A percentile compares a stretch with the other conserved stretches of the same genome.
Evolutionary conservation across 2,113 vertebrate species (phyloP).

Genomic region (Acanthisitta chloris): DNA sequence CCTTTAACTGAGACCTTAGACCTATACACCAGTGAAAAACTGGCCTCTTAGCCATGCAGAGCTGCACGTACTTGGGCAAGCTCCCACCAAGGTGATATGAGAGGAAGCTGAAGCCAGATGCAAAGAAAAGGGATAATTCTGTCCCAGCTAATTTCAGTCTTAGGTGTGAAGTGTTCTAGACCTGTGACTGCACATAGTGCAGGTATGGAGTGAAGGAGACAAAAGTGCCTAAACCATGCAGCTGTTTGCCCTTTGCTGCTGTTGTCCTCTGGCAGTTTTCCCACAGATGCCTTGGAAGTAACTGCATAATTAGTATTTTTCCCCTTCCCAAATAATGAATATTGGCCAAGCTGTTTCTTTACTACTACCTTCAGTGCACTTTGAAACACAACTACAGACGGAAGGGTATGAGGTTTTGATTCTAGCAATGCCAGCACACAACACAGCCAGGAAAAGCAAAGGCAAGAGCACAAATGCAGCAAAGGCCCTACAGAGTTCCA

Average conservation of each 20-base stretch:
- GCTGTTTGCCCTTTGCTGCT: not conserved
- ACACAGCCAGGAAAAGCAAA: not conserved
- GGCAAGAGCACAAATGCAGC: not conserved
- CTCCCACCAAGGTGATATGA: not conserved
- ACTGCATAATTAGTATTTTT: not conserved
- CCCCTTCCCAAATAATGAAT: not conserved
- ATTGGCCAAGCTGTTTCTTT: not conserved
- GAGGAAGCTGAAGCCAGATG: not conserved
- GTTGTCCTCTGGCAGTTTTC: not conserved
- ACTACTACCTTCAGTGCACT: not conserved
- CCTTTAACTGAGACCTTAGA: not conserved
- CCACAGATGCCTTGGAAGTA: not conserved
- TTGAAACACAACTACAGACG: not conserved
- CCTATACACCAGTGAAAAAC: not conserved
- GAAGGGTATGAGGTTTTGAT: not conserved
- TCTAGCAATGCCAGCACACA: not conserved
- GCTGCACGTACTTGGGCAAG: not conserved
- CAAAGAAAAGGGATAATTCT: not conserved
- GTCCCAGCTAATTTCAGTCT: not conserved
- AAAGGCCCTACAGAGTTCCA: not conserved
- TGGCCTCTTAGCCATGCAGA: not conserved
- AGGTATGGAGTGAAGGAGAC: not conserved
- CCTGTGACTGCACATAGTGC: not conserved
- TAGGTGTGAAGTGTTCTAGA: not conserved
- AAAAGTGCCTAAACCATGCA: not conserved